A percentile compares a stretch with the other conserved stretches of the same genome.
These are phyloP conservation scores for Nothoprocta pentlandii DNA, from an alignment of 2,113 vertebrate genomes.

Conservation along the genomic window DNA sequence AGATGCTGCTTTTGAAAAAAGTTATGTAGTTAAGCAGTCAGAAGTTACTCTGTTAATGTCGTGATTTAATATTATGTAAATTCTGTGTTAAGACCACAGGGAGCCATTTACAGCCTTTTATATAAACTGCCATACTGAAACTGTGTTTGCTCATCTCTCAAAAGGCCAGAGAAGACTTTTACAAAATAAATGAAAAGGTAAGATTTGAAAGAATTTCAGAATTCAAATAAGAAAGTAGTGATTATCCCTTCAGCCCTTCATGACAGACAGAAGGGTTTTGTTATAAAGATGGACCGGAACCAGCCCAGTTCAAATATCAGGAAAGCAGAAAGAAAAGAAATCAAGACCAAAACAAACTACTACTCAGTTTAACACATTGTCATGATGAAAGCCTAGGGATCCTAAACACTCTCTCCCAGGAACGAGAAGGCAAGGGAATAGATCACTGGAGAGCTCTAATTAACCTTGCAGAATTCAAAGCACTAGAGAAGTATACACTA, in stretches of 20 bases:
- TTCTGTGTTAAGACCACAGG: background rate
- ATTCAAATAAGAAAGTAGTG: slow-evolving; percentile 32
- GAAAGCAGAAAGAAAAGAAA: background rate
- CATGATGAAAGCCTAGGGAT: background rate
- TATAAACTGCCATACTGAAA: background rate
- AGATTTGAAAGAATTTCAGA: slow-evolving; percentile 48
- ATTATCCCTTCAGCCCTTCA: slow-evolving; percentile 30
- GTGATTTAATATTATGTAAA: background rate
- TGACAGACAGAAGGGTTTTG: background rate
- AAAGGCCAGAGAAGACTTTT: slow-evolving; percentile 43
- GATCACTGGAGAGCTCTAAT: background rate
- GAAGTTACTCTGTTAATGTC: background rate
- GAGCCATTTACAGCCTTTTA: background rate
- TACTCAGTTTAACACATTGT: background rate
- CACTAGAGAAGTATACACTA: background rate
- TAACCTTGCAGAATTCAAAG: slow-evolving; percentile 23
- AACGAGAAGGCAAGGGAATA: fast-evolving
- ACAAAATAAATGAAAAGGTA: slow-evolving; percentile 38
- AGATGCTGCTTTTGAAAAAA: background rate
- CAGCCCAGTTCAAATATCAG: background rate
- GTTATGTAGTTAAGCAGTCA: background rate
- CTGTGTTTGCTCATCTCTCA: slow-evolving; percentile 29
- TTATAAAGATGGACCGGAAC: background rate
- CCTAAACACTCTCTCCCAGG: background rate
- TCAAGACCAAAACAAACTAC: background rate